phyloP scores from a whole-genome alignment of 1,140 invertebrate species.

The Ceratina calcarata region DNA sequence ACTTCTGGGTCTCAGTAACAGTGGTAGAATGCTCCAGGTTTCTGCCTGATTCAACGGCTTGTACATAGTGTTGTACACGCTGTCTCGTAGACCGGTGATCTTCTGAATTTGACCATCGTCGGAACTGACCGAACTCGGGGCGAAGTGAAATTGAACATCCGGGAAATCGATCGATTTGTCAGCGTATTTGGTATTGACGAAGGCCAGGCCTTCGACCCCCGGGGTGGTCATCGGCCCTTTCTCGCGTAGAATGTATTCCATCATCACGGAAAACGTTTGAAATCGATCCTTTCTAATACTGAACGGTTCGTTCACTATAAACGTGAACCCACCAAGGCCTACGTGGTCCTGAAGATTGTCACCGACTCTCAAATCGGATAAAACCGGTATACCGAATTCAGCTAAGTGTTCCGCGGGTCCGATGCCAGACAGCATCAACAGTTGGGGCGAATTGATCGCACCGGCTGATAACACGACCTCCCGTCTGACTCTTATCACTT shows the following conservation, averaged over 20 bases:
- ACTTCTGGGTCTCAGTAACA: slow-evolving; percentile 90
- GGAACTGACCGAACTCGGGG: slow-evolving; percentile 89
- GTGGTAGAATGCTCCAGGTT: slow-evolving; percentile 91
- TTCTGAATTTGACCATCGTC: slow-evolving; percentile 89
- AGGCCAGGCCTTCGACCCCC: slow-evolving; percentile 91
- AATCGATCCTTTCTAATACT: slow-evolving; percentile 89
- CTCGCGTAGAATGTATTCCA: slow-evolving; percentile 91
- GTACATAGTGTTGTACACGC: slow-evolving; percentile 91
- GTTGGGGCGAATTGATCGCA: slow-evolving; percentile 89
- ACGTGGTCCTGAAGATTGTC: slow-evolving; percentile 93
- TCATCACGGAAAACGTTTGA: slow-evolving; percentile 87
- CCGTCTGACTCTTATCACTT: slow-evolving; percentile 85
- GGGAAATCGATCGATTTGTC: slow-evolving; percentile 87
- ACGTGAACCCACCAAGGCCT: slow-evolving; percentile 90
- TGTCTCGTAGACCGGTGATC: slow-evolving; percentile 88
- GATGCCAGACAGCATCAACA: slow-evolving; percentile 95
- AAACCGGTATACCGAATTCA: slow-evolving; percentile 87
- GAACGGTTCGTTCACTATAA: slow-evolving; percentile 89
- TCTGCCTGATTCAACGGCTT: slow-evolving; percentile 89
- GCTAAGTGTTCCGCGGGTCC: slow-evolving; percentile 90
- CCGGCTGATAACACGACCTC: slow-evolving; percentile 92
- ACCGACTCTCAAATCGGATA: slow-evolving; percentile 89
- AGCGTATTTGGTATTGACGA: slow-evolving; percentile 91
- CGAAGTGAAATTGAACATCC: slow-evolving; percentile 93
- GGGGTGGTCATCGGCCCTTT: slow-evolving; percentile 89